Base-by-base conservation (phyloP, 2,797 vertebrate species). In the Anisognathus igniventris region DNA sequence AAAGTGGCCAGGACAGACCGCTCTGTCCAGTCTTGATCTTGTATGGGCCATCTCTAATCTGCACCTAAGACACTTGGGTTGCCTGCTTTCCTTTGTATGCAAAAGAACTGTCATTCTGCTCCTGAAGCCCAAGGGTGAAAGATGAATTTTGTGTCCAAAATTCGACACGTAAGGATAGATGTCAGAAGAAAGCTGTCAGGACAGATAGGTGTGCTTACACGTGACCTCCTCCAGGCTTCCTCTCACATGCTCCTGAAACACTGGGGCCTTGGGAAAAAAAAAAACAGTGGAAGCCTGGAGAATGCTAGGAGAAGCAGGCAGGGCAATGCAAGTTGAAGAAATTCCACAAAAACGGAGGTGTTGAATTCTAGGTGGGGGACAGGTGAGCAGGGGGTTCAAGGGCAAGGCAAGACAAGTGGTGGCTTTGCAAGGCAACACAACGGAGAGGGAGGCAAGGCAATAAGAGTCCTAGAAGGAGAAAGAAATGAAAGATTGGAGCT, bases 1-100 rank as follows among this genome's bases (percentile, higher is more conserved):
- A 18, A 58, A 35, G 56, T 0, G 10, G 4, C 16, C n/a, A 4
- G 10, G 33, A 37, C 33, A 37, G 33, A 57, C 4, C 5, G 0
- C 33, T 37, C 10, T 37, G 14, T 58, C 33, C 16, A 10, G 56
- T 4, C 35, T 58, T 58, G 56, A 27, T 27, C 17, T 19, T 18
- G 10, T 3, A 17, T 9, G 33, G 16, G 17, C 33, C 33, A 57
- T 35, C 5, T 35, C n/a, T 48, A 28, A 48, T 48, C 19, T 67
- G 14, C 33, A 50, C 31, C 24, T 42, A 30, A 48, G 47, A 15
- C 18, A 35, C 14, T 66, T 66, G 44, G n/a, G 1, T 20, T 15
- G 10, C 19, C 13, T 35, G n/a, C 12, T 45, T 65, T 45, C 42
- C 23, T 37, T 27, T 12, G 7, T 18, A 18, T 35, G 33, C 56